Evolutionary conservation across 2,888 invertebrate species (phyloP), one percentile per base, ranked within the genome.

Genomic region (Microchrysa polita): DNA sequence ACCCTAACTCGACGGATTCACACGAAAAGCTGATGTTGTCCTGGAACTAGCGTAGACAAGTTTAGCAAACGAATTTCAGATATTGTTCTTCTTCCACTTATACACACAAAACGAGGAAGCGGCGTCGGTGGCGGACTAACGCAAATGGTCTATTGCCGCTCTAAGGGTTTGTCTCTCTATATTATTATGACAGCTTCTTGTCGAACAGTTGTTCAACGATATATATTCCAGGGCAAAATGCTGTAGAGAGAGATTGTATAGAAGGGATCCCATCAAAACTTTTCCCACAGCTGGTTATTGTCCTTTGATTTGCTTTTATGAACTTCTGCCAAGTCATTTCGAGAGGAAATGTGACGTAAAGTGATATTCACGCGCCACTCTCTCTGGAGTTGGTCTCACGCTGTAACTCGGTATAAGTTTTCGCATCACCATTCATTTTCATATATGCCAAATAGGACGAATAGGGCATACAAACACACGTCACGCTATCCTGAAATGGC

Each of bases 261-360:
- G 16, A 67, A 53, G 53, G 27, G 67, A 73, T 74, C 72, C 63
- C 69, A 74, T 73, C 74, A 74, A 73, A 73, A 74, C 40, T 74
- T 74, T 71, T 72, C 67, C 42, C 34, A n/a, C n/a, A 55, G 34
- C 20, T 67, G 57, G 74, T 74, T 74, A 74, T 74, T 74, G 69
- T 72, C 74, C 61, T 74, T 74, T 74, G 74, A 74, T 74, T 74
- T 67, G 61, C 73, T 73, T 74, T 74, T 74, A 74, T 74, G 73
- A 74, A 74, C 73, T 74, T 73, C 60, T 34, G 4, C 61, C 65
- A 67, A 74, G 73, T 73, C 72, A 74, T 74, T 72, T 55, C 48
- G 22, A 48, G 20, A 23, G 65, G 2, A 67, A 59, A 72, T 34
- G 71, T 40, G 74, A 63, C 42, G 60, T 48, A 74, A 71, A 74